phyloP scores from a whole-genome alignment of 37 sponge, comb jelly and placozoan genomes.

The Ianthella basta region DNA sequence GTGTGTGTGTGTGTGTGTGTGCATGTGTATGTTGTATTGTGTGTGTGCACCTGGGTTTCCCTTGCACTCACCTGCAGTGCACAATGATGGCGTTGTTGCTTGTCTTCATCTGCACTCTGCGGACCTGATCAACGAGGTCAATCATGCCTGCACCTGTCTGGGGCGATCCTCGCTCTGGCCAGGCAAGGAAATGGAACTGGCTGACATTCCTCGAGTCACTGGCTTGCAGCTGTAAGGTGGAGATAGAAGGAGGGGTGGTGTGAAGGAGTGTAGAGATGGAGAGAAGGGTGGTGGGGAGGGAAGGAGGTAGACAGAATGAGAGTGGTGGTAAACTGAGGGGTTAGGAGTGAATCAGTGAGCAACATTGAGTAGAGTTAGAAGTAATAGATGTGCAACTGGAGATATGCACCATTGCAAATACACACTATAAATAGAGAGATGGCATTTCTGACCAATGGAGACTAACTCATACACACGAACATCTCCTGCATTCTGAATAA shows the following conservation, averaged over 20 bases:
- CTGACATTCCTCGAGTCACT: conserved; percentile 46
- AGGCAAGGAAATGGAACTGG: conserved; percentile 83
- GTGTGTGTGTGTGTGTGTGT: not conserved
- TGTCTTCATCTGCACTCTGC: conserved; percentile 65
- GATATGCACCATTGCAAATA: no score
- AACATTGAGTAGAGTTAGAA: not conserved
- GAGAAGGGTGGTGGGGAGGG: not conserved
- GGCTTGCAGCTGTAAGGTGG: conserved; percentile 17
- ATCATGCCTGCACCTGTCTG: conserved; percentile 64
- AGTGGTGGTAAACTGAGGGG: not conserved
- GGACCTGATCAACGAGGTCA: conserved; percentile 83
- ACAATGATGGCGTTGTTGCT: conserved; percentile 86
- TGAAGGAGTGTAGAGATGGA: not conserved
- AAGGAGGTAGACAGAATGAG: conserved; percentile 4
- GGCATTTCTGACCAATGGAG: no score
- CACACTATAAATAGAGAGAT: no score
- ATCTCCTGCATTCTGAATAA: no score
- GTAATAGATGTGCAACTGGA: no score
- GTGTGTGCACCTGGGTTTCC: not conserved
- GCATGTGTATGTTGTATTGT: no score
- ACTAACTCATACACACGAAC: no score
- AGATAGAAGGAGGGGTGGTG: not conserved
- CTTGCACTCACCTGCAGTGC: conserved; percentile 83
- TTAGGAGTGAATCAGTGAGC: not conserved
- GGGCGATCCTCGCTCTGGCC: conserved; percentile 86